phyloP scores from a whole-genome alignment of 2,113 vertebrate species.

The Gadus chalcogrammus region DNA sequence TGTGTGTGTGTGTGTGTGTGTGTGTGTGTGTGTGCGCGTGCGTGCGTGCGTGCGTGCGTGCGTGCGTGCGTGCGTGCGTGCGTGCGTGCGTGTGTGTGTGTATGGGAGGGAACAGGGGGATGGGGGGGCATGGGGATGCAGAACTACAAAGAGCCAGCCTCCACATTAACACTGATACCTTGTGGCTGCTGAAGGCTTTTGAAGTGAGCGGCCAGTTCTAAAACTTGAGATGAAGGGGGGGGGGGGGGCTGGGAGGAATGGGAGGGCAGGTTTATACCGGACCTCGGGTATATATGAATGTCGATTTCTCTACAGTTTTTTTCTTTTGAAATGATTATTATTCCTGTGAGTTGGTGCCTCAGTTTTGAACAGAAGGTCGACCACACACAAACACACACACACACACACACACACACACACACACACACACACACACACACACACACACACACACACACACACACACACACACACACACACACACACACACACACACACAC shows the following conservation, averaged over 20 bases:
- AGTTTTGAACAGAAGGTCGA: conserved; percentile 41
- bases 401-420: no score
- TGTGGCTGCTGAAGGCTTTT: conserved; percentile 34
- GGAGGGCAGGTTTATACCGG: not conserved
- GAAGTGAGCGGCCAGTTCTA: conserved; percentile 41
- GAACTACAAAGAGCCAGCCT: conserved; percentile 44
- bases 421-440: not conserved
- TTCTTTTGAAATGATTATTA: not conserved
- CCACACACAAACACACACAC: conserved; percentile 13
- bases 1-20: no score
- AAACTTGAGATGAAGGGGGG: conserved; percentile 4
- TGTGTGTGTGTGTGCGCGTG: no score
- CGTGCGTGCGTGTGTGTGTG: no score
- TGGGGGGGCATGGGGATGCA: conserved; percentile 2
- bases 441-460: no score
- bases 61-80: no score
- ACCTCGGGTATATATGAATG: conserved; percentile 13
- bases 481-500: no score
- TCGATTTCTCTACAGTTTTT: conserved; percentile 18
- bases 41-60: no score
- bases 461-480: conserved; percentile 18
- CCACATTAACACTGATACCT: conserved; percentile 29
- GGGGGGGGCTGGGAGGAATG: not conserved
- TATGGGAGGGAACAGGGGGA: no score
- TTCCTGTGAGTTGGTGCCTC: conserved; percentile 27